Conservation (phyloP, 2,888 invertebrate species). For the Cerastis rubricosa region DNA sequence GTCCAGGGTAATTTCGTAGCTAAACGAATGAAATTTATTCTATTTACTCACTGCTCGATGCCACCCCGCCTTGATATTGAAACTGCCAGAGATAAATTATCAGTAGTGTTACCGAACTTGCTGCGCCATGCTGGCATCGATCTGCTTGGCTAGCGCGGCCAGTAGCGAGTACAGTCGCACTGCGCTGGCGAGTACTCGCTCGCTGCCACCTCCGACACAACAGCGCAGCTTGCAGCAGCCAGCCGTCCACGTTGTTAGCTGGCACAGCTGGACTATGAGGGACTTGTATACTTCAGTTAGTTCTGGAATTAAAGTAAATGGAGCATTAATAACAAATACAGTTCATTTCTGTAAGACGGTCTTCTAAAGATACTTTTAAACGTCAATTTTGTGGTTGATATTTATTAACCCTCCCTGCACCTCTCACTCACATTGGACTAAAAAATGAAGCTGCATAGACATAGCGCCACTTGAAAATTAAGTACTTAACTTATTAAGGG, state of each 20-base stretch:
- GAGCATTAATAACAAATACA: background rate
- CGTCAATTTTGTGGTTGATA: background rate
- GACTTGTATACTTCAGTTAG: slow-evolving; percentile 79
- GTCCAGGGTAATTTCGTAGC: too few species aligned
- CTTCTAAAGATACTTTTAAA: background rate
- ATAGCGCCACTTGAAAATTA: background rate
- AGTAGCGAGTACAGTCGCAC: slow-evolving; percentile 78
- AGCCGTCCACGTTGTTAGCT: slow-evolving; percentile 72
- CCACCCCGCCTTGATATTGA: too few species aligned
- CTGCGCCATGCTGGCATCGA: slow-evolving; percentile 69
- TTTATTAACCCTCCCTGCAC: background rate
- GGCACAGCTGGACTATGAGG: slow-evolving; percentile 79
- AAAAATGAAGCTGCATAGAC: background rate
- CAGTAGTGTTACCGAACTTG: slow-evolving; percentile 69
- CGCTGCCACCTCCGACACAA: slow-evolving; percentile 77
- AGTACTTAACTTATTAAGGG: background rate
- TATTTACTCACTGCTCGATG: too few species aligned
- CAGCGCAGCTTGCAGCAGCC: slow-evolving; percentile 74
- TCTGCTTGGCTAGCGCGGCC: slow-evolving; percentile 71
- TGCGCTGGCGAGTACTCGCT: slow-evolving; percentile 73
- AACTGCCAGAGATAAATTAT: too few species aligned
- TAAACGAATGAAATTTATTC: too few species aligned
- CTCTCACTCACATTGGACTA: too few species aligned
- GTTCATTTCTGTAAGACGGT: background rate
- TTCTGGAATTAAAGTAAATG: slow-evolving; percentile 70